phyloP scores from a whole-genome alignment of 2,797 vertebrate species.

The Ctenopoma kingsleyae region DNA sequence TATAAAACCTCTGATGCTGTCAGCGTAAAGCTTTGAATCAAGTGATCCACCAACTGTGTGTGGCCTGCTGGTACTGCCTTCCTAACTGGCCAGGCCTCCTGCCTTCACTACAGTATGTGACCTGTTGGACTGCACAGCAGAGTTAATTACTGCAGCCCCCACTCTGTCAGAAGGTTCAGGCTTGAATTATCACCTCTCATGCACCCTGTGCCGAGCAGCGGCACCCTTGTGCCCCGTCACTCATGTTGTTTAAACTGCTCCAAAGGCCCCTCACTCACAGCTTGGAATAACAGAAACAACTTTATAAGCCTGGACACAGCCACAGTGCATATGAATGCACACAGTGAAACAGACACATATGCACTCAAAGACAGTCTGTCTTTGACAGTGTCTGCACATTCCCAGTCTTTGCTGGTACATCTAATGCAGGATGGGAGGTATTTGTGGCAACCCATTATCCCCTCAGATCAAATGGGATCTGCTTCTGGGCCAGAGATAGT shows the following conservation, averaged over 20 bases:
- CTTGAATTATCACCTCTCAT: slow-evolving; percentile 75
- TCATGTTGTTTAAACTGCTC: slow-evolving; percentile 41
- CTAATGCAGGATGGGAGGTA: slow-evolving; percentile 63
- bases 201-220: slow-evolving; percentile 26
- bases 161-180: slow-evolving; percentile 64
- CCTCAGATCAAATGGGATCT: slow-evolving; percentile 77
- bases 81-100: slow-evolving; percentile 39
- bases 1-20: slow-evolving; percentile 65
- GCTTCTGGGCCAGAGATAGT: slow-evolving; percentile 54
- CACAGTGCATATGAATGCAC: not conserved
- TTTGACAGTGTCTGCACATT: slow-evolving; percentile 49
- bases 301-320: slow-evolving; percentile 17
- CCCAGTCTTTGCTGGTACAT: slow-evolving; percentile 44
- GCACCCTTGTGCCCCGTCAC: slow-evolving; percentile 38
- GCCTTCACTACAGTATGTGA: slow-evolving; percentile 51
- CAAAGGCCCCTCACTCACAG: slow-evolving; percentile 23
- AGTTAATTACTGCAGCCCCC: slow-evolving; percentile 64
- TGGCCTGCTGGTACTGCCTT: slow-evolving; percentile 43
- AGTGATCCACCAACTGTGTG: slow-evolving; percentile 63
- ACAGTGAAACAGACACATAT: not conserved
- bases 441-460: slow-evolving; percentile 76
- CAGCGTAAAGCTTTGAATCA: slow-evolving; percentile 64
- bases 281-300: slow-evolving; percentile 41
- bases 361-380: slow-evolving; percentile 9
- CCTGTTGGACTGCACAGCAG: slow-evolving; percentile 51